Evolutionary conservation across 37 sponge, comb jelly and placozoan species (phyloP), one percentile per base, ranked within the genome.

Genomic region (Ianthella basta): DNA sequence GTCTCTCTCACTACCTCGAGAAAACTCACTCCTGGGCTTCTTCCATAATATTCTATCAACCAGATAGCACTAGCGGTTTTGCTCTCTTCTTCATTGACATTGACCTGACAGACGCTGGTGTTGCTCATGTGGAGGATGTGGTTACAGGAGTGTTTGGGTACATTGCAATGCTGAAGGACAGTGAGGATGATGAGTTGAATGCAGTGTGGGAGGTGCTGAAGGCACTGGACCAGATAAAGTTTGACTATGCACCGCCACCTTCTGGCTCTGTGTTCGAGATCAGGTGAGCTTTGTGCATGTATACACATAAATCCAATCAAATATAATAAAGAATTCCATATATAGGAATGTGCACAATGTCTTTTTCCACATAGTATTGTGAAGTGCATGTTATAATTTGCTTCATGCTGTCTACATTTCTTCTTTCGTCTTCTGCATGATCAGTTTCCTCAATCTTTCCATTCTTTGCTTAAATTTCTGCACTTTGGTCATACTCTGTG

Each of bases 101-200:
- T 19, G 79, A 82, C 18, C 37, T 92, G 15, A 92, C 89, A 3
- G 81, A 60, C 2, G 33, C 25, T 24, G 93, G 93, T 0, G 4
- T 86, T 61, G 53, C 6, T 15, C 39, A 60, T 60, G 64, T 86
- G 39, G 66, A 39, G 38, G 87, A 86, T 23, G 86, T 92, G n/a
- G 56, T 92, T 16, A 36, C 8, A 10, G 38, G 13, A 2, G 84
- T 89, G 30, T 86, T 86, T 64, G 68, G 74, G 57, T 89, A 83
- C 68, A 55, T 79, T 0, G 57, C 41, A 4, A 27, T 81, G n/a
- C 78, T 91, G 40, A 34, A 36, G 39, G 40, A 23, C 16, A n/a
- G 72, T 29, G 38, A n/a, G n/a, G n/a, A 36, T 34, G 40, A 15
- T n/a, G 32, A 78, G 29, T 54, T 82, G 77, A 12, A 55, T 32